phyloP scores from a whole-genome alignment of 92 coral and sea anemone species.

The Umimayanthus chanpuru region DNA sequence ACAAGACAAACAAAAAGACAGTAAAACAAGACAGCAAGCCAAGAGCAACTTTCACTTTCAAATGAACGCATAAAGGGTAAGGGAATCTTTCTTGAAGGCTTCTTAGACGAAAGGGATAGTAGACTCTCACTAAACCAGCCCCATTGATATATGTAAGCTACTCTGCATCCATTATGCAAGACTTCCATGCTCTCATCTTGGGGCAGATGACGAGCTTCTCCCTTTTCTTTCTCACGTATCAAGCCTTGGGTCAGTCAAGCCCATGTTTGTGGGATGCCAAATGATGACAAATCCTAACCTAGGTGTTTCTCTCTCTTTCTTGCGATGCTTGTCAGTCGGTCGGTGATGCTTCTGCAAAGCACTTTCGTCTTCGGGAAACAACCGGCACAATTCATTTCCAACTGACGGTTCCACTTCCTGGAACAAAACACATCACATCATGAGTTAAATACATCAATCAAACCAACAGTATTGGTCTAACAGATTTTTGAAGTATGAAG shows the following conservation, averaged over 20 bases:
- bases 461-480: too few species aligned
- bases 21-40: conserved; percentile 10
- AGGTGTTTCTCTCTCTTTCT: conserved; percentile 75
- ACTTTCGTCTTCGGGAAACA: conserved; percentile 94
- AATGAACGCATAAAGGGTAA: conserved; percentile 17
- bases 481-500: too few species aligned
- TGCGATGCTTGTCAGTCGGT: conserved; percentile 72
- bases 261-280: conserved; percentile 33
- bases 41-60: conserved; percentile 25
- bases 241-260: conserved; percentile 38
- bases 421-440: background rate
- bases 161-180: background rate
- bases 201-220: conserved; percentile 6
- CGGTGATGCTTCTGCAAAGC: conserved; percentile 54
- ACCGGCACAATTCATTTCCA: conserved; percentile 82
- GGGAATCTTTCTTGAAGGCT: conserved; percentile 20
- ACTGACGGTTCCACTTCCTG: conserved; percentile 98
- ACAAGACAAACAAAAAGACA: conserved; percentile 36
- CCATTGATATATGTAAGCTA: background rate
- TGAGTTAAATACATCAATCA: too few species aligned
- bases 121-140: conserved; percentile 19
- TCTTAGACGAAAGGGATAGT: conserved; percentile 18
- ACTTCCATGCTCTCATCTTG: conserved; percentile 27
- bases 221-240: conserved; percentile 2
- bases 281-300: conserved; percentile 79